Base-by-base conservation (phyloP, 2,888 invertebrate species). In the Philaethria dido region DNA sequence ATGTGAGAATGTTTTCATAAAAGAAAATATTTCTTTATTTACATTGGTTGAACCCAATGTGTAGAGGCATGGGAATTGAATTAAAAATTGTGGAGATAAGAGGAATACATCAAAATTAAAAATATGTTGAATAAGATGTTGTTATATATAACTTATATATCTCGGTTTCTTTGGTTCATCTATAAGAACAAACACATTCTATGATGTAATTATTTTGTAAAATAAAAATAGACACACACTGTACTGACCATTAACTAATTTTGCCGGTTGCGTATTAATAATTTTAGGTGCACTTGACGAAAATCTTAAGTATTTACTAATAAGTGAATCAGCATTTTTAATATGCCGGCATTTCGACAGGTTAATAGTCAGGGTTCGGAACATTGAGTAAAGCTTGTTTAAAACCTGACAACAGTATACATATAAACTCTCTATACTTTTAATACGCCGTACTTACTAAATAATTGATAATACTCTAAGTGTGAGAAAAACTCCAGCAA, bases 261-360 rank as follows among this genome's bases (percentile, higher is more conserved):
- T 85, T 76, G 76, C 73, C 72, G 82, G 72, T 70, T 80, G 73
- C 71, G 74, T 69, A 65, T 72, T 67, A 79, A 77, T 79, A 76
- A 78, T 76, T 66, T 77, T 74, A 73, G 78, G 73, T 67, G 72
- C 74, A 73, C 79, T 78, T 70, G 81, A 76, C 71, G 81, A 81
- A 74, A 79, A 79, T 74, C 79, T 78, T 77, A 76, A 77, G 74
- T 79, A 80, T 86, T 85, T 88, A 81, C 74, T 78, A 80, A 80
- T 79, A 83, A 83, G 80, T 90, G 91, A 91, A 82, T 91, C 90
- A 88, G 92, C 89, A 84, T 69, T 81, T 80, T 72, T 78, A 72
- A 74, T 72, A 71, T 82, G 85, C 89, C 91, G 92, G 92, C 87
- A 84, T 87, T 89, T 90, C 81, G 79, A 74, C 83, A 89, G 81